Base-by-base conservation (phyloP, 2,113 vertebrate genomes). In the Microcebus jonahi region DNA sequence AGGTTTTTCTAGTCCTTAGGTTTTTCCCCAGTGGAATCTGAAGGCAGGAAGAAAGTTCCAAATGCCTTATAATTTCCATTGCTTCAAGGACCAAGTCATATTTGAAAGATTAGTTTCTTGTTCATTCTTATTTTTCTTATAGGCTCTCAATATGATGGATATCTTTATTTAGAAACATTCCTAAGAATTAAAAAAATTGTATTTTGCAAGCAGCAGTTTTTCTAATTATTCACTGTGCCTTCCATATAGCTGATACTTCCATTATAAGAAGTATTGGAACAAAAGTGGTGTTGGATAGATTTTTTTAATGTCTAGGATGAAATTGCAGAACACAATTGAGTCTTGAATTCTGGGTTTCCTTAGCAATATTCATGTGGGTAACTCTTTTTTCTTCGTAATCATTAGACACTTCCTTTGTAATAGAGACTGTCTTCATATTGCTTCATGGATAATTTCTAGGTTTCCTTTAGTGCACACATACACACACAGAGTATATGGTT, bases 321-420 rank as follows among this genome's bases (percentile, higher is more conserved):
- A 98, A 97, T 90, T 97, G 61, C 36, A 96, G 88, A 98, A 93
- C 45, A 67, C 93, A 95, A 89, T 82, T 67, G 94, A 92, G 55
- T 42, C 42, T 93, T 97, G 55, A 98, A 96, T 95, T 97, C 67
- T 82, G 86, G 70, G 71, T 96, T 96, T 95, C 88, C 81, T 96
- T 90, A 93, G 77, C 83, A 90, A 39, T 29, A 59, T 94, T 95
- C 50, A 90, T 79, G 93, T 76, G 73, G 48, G 31, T 61, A 20
- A 77, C 39, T 84, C 81, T 50, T 94, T 76, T 93, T 97, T 27
- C 29, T 90, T 70, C 71, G 63, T 79, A 86, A 53, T 15, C n/a
- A n/a, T 8, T 79, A 57, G 67, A 63, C 18, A 84, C 29, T 92
- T 53, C 87, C 71, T 90, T 20, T 90, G 2, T 36, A 77, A 85